Conservation (phyloP, 2,797 vertebrate species). For the Rousettus madagascariensis region DNA sequence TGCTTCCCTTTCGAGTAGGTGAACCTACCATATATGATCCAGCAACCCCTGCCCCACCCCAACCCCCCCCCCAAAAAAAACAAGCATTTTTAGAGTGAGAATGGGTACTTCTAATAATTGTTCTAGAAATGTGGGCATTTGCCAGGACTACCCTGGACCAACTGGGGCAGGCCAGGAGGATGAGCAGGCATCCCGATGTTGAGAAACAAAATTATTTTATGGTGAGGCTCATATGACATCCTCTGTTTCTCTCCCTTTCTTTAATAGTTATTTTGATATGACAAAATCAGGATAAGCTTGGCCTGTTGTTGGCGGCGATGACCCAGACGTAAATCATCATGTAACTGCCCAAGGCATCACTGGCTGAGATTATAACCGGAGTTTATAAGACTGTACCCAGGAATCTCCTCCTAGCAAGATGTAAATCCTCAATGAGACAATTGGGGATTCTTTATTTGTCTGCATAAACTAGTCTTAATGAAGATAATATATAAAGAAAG, state of each 20-base stretch:
- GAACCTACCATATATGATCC: neutral
- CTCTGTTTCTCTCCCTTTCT: neutral
- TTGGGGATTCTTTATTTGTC: neutral
- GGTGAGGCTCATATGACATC: neutral
- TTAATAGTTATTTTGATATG: neutral
- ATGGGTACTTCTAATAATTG: neutral
- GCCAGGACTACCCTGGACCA: neutral
- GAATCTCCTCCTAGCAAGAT: neutral
- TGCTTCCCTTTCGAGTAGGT: neutral
- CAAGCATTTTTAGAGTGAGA: neutral
- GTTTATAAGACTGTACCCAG: neutral
- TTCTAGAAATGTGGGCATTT: neutral
- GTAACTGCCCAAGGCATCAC: neutral
- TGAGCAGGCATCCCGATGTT: neutral
- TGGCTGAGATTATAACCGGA: neutral
- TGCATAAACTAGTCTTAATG: neutral
- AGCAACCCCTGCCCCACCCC: fast-evolving
- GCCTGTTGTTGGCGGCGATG: neutral
- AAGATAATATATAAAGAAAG: slow-evolving; percentile 18
- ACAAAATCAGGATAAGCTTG: neutral
- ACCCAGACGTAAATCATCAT: neutral
- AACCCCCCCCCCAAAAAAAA: too few relatives aligned
- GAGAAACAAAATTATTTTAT: neutral
- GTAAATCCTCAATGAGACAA: neutral
- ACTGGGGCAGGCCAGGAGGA: fast-evolving